Base-by-base conservation (phyloP, 2,797 vertebrate species). In the Catamblyrhynchus diadema region DNA sequence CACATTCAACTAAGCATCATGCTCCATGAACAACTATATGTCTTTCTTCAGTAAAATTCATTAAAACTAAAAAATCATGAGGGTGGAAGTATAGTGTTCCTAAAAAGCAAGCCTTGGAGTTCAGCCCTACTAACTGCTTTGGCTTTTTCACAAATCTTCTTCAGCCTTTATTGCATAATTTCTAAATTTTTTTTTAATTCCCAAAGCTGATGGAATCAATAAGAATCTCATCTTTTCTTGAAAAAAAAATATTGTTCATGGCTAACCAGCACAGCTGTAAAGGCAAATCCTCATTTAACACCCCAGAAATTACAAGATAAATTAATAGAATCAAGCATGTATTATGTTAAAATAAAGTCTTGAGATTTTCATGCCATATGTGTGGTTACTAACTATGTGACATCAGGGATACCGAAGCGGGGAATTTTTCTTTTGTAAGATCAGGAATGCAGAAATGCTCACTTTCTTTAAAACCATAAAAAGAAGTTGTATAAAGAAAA, bases 331-430 rank as follows among this genome's bases (percentile, higher is more conserved):
- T 28, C 45, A 62, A 78, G 28, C 4, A 33, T 8, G 12, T 16
- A 69, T 59, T 82, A 32, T 30, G 9, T 53, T 88, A 60, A 75
- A 93, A 88, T 59, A 73, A 90, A 87, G n/a, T 53, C n/a, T 66
- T 3, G 7, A 62, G 8, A 64, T 90, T 60, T 91, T 50, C 59
- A 37, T 35, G 10, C 18, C 8, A 6, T 62, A 5, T 39, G 28
- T 16, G 9, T 42, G 19, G 47, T 79, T 73, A 45, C 20, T 71
- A 73, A 85, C 66, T 47, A 65, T 10, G 5, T 60, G 60, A 14
- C 15, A 66, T 19, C 27, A 8, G 14, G 60, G 48, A 67, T 20
- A 77, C 3, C 0, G 0, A 75, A 75, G 35, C 1, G 1, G 28
- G 54, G 23, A 32, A 53, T 33, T 91, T 61, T 88, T 67, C 14